phyloP scores from a whole-genome alignment of 2,797 vertebrate species.

The Sebastolobus altivelis region DNA sequence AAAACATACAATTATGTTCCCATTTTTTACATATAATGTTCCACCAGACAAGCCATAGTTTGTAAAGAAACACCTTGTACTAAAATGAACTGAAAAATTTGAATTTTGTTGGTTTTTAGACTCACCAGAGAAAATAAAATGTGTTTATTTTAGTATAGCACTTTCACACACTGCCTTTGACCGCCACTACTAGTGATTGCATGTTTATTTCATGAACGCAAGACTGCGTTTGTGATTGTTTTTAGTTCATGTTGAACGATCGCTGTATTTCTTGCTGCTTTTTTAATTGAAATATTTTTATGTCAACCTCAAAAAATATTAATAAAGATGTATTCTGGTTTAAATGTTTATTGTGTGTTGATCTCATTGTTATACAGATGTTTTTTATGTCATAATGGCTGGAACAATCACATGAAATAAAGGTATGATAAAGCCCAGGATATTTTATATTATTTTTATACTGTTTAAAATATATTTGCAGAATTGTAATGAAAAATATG shows the following conservation, averaged over 20 bases:
- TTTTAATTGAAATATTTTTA: slow-evolving; percentile 66
- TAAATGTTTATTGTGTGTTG: background rate
- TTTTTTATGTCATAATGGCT: background rate
- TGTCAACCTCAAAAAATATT: slow-evolving; percentile 43
- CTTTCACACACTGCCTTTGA: slow-evolving; percentile 71
- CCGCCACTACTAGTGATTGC: slow-evolving; percentile 61
- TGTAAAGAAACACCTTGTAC: background rate
- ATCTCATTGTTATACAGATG: background rate
- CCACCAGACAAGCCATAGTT: background rate
- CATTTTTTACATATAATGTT: background rate
- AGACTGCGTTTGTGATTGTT: slow-evolving; percentile 75
- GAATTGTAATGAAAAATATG: no score
- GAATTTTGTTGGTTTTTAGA: slow-evolving; percentile 30
- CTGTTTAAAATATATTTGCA: no score
- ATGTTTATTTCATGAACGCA: slow-evolving; percentile 70
- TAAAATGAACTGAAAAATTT: background rate
- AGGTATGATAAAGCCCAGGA: background rate
- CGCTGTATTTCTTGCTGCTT: slow-evolving; percentile 69
- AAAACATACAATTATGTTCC: background rate
- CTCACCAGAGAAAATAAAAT: background rate
- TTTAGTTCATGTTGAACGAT: slow-evolving; percentile 86
- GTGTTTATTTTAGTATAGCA: slow-evolving; percentile 59
- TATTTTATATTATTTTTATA: no score
- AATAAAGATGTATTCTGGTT: slow-evolving; percentile 73
- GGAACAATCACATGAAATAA: background rate